These are phyloP conservation scores for Montifringilla adamsi DNA, from an alignment of 2,113 vertebrate genomes.

Conservation along the genomic window DNA sequence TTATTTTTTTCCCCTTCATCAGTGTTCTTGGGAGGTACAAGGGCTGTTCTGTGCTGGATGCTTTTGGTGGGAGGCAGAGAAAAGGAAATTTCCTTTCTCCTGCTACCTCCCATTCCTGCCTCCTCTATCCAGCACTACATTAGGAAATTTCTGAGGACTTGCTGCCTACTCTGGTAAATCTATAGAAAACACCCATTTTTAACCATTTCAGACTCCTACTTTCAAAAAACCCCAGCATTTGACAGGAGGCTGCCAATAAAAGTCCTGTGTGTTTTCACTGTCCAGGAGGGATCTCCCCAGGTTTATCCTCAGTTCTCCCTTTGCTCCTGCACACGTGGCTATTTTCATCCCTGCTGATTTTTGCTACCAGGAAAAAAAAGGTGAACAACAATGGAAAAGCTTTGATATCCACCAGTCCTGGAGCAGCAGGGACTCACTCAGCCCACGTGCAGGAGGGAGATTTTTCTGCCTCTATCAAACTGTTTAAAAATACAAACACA, in stretches of 20 bases:
- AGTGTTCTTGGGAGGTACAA: not conserved
- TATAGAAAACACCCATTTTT: not conserved
- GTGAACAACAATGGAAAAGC: not conserved
- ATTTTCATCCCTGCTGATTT: not conserved
- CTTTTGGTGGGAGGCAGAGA: not conserved
- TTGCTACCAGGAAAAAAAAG: not conserved
- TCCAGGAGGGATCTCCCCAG: not conserved
- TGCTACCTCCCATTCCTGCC: not conserved
- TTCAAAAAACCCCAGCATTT: not conserved
- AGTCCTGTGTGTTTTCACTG: not conserved
- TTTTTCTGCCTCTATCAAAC: not conserved
- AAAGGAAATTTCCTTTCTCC: not conserved
- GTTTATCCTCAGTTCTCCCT: not conserved
- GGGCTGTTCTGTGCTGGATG: not conserved
- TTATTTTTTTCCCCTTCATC: not conserved
- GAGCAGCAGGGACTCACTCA: not conserved
- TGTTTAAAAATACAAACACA: not conserved
- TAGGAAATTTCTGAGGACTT: not conserved
- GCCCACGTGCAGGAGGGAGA: not conserved
- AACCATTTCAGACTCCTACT: not conserved
- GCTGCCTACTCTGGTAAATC: not conserved
- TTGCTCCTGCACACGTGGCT: not conserved
- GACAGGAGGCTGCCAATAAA: not conserved
- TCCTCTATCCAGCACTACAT: not conserved
- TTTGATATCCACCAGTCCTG: not conserved